Evolutionary conservation across 2,113 vertebrate genomes (phyloP), one percentile per base, ranked within the genome.

Genomic region (Chamaetylas fuelleborni): DNA sequence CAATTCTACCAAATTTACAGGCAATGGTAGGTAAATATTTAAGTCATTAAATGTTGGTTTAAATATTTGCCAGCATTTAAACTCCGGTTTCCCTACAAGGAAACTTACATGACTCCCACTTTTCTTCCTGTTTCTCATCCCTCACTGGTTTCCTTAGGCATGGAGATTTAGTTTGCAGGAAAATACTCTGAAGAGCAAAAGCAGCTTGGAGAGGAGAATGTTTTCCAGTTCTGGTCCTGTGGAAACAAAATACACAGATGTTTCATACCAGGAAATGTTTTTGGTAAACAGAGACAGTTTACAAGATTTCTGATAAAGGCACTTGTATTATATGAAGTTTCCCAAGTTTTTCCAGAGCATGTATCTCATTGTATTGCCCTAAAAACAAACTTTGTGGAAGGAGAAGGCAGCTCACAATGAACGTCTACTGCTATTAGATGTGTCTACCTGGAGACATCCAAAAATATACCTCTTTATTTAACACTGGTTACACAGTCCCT

Each of bases 1-100:
- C 50, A 50, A 12, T 54, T 60, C 17, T 50, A 50, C 19, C 12
- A 20, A 5, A 43, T 73, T 81, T 80, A 45, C 2, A 26, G 14
- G 16, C 19, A 66, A 50, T 13, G 7, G 4, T 8, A 43, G 31
- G 22, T 42, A 54, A 90, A 48, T 40, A 48, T 69, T 53, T 76
- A 22, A 60, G 33, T 4, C n/a, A 34, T 22, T 40, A 40, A 26
- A 40, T 26, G 12, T 4, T 47, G 14, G 20, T 47, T 76, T 54
- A 34, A 61, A 33, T 54, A 82, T 40, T 31, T 48, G 12, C 6
- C n/a, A 54, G 16, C 40, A 48, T 36, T 56, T 42, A 48, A 48
- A 69, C 0, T 0, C 9, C 31, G 28, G 4, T 43, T 93, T 81
- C 7, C 29, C 22, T 11, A 28, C 13, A 19, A 11, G 28, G 28